Evolutionary conservation across 2,888 invertebrate species (phyloP).

Genomic region (Andrena bucephala): DNA sequence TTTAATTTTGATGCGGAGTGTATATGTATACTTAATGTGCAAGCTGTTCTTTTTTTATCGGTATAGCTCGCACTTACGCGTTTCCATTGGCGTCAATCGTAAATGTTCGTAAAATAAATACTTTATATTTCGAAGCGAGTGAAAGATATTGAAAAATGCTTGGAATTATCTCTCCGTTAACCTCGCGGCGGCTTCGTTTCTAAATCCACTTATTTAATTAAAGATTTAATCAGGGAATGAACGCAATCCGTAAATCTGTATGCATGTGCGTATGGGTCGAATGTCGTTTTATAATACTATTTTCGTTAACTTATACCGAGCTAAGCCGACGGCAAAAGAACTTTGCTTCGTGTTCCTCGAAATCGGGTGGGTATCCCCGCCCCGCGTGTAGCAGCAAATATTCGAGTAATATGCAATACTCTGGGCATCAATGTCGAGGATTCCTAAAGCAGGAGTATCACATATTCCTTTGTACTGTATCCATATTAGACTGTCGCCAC

Average conservation of each 20-base stretch:
- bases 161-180: constrained; percentile 18
- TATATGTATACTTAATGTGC: constrained; percentile 65
- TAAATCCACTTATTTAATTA: constrained; percentile 11
- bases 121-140: constrained; percentile 30
- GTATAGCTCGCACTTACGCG: constrained; percentile 57
- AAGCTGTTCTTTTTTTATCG: constrained; percentile 68
- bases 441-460: constrained; percentile 56
- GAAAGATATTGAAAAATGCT: constrained; percentile 25
- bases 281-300: constrained; percentile 42
- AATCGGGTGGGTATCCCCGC: constrained; percentile 8
- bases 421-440: constrained; percentile 27
- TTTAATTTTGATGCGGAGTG: too few relatives aligned
- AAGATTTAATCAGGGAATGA: constrained; percentile 25
- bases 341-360: constrained; percentile 38
- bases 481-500: constrained; percentile 59
- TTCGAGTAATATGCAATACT: constrained; percentile 63
- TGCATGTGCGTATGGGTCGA: constrained; percentile 8
- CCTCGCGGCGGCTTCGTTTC: constrained; percentile 19
- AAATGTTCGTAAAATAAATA: constrained; percentile 64
- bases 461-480: constrained; percentile 68
- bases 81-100: constrained; percentile 17
- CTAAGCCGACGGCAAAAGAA: constrained; percentile 54
- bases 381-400: constrained; percentile 51
- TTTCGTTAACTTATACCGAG: constrained; percentile 40
- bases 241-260: constrained; percentile 10